Evolutionary conservation across 2,888 invertebrate genomes (phyloP), one percentile per base, ranked within the genome.

Genomic region (Barypeithes pellucidus): DNA sequence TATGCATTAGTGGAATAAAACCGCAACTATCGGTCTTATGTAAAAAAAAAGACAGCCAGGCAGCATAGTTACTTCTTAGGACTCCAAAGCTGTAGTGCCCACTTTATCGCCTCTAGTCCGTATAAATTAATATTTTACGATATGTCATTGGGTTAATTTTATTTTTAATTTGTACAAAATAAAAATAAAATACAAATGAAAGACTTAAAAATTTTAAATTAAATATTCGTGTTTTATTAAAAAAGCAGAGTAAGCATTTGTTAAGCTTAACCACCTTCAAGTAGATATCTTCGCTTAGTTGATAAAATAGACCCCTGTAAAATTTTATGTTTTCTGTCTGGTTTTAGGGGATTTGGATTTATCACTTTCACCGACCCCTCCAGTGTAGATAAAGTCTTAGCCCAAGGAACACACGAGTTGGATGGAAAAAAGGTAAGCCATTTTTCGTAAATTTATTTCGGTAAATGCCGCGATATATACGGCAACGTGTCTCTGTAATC

Each of bases 381-480:
- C 89, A 95, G 97, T 90, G 98, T 99, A 91, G 98, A 99, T 91
- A 98, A 98, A 92, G 98, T 99, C 88, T 93, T 99, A 91, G 95
- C 95, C 87, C 95, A 96, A 90, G 95, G 95, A 89, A 96, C 95
- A 88, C 99, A 99, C 89, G 98, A 98, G 90, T 92, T 99, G 90
- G 99, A 99, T 89, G 97, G 98, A 87, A 99, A 99, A 93, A 98
- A 98, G 96, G 98, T 98, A 90, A 91, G 87, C 84, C 18, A 5
- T 57, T 18, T 68, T 57, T 20, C 39, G 36, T 54, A n/a, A 59
- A 59, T 59, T 45, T 67, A 67, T 45, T 54, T 67, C 39, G 29
- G 22, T n/a, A 50, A 57, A 59, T 54, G 66, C 52, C 52, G 18
- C 22, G 33, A 47, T 67, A 36, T 24, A 14, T 18, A n/a, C n/a